Evolutionary conservation across 2,113 vertebrate species (phyloP).

Genomic region (Xiphophorus maculatus): DNA sequence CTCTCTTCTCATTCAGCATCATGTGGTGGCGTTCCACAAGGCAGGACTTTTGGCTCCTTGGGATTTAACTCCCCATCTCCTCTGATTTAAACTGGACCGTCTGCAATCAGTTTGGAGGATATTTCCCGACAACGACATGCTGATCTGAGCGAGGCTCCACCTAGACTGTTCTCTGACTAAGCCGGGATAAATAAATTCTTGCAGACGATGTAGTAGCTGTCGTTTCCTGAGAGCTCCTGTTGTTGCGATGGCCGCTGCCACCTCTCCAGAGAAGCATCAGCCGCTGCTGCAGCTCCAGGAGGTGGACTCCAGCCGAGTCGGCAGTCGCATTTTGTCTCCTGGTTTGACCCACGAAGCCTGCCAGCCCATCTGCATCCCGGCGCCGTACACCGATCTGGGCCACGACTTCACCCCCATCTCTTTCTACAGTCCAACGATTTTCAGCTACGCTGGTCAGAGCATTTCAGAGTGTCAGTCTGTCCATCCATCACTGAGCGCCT

Average conservation of each 20-base stretch:
- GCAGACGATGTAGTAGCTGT: slow-evolving; percentile 35
- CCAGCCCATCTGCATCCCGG: slow-evolving; percentile 86
- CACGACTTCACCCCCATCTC: slow-evolving; percentile 86
- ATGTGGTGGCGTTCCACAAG: not conserved
- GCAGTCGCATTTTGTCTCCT: slow-evolving; percentile 80
- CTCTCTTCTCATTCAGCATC: not conserved
- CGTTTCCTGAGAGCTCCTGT: not conserved
- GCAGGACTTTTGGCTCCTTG: slow-evolving; percentile 25
- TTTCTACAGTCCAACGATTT: slow-evolving; percentile 87
- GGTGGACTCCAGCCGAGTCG: slow-evolving; percentile 80
- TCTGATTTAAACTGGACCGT: not conserved
- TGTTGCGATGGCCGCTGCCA: slow-evolving; percentile 69
- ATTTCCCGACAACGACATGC: not conserved
- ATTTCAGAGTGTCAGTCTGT: slow-evolving; percentile 75
- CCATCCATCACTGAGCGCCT: slow-evolving; percentile 83
- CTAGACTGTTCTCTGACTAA: not conserved
- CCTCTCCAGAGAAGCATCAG: slow-evolving; percentile 56
- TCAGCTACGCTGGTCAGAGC: slow-evolving; percentile 81
- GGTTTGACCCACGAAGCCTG: slow-evolving; percentile 77
- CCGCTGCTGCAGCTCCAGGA: slow-evolving; percentile 77
- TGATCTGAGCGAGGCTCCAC: not conserved
- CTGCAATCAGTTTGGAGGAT: not conserved
- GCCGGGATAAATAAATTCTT: not conserved
- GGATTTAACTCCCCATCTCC: not conserved
- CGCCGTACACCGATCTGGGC: slow-evolving; percentile 85